Conservation (phyloP, 1,140 invertebrate genomes). For the Nasonia longicornis region DNA sequence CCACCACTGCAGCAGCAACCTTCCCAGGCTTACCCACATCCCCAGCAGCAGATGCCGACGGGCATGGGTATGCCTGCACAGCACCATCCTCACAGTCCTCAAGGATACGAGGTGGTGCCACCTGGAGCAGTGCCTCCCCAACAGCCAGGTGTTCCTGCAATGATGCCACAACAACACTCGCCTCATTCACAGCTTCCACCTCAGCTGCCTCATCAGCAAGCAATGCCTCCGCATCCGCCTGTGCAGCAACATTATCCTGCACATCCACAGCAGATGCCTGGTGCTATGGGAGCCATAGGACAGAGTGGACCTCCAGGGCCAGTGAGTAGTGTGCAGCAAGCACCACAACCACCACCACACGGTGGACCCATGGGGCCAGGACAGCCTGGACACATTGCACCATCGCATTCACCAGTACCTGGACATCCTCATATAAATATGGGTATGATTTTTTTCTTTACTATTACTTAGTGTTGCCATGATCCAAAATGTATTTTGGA, state of each 20-base stretch:
- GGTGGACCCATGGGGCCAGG: slow-evolving; percentile 36
- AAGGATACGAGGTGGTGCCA: slow-evolving; percentile 31
- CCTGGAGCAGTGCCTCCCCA: not conserved
- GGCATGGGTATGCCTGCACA: slow-evolving; percentile 59
- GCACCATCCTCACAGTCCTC: slow-evolving; percentile 32
- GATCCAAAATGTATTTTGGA: not conserved
- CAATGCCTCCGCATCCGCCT: not conserved
- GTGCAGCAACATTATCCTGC: slow-evolving; percentile 32
- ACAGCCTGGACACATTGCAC: slow-evolving; percentile 34
- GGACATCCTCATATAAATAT: slow-evolving; percentile 25
- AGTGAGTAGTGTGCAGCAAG: not conserved
- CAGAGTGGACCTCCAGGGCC: slow-evolving; percentile 19
- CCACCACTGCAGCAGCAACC: slow-evolving; percentile 64
- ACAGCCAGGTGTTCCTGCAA: not conserved
- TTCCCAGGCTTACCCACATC: slow-evolving; percentile 70
- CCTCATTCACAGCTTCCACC: slow-evolving; percentile 1
- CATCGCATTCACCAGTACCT: slow-evolving; percentile 23
- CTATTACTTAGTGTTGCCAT: not conserved
- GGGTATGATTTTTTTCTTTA: not conserved
- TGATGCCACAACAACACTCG: slow-evolving; percentile 12
- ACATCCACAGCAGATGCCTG: slow-evolving; percentile 2
- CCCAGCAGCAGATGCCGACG: slow-evolving; percentile 70
- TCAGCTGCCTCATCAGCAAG: slow-evolving; percentile 4
- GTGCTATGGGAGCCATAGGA: slow-evolving; percentile 31
- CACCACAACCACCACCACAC: not conserved